Evolutionary conservation across 2,797 vertebrate species (phyloP).

Genomic region (Mycteria americana): DNA sequence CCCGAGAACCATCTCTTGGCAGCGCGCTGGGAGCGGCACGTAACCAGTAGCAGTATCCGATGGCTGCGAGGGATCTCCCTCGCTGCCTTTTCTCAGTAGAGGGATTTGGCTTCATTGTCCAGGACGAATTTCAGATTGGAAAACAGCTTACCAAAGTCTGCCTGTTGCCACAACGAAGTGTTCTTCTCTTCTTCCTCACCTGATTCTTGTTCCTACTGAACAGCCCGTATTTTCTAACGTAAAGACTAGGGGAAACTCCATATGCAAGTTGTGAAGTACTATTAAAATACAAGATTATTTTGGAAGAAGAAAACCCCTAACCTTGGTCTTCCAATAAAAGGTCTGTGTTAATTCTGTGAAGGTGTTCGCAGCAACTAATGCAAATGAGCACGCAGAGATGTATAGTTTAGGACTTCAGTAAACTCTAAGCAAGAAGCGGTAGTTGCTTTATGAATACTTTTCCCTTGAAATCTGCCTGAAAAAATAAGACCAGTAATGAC

Average conservation of each 20-base stretch:
- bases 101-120: not conserved
- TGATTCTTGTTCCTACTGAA: not conserved
- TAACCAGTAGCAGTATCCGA: not conserved
- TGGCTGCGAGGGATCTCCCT: not conserved
- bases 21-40: fast-evolving
- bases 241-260: not conserved
- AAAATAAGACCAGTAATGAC: not conserved
- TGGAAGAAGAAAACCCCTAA: not conserved
- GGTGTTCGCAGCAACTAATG: not conserved
- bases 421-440: not conserved
- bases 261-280: not conserved
- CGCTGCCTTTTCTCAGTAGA: not conserved
- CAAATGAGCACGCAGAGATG: fast-evolving
- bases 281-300: not conserved
- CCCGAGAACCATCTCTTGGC: not conserved
- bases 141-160: not conserved
- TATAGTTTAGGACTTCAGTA: not conserved
- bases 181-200: not conserved
- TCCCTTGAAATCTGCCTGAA: not conserved
- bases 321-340: not conserved
- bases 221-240: not conserved
- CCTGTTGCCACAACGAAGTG: not conserved
- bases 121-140: not conserved
- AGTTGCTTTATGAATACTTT: not conserved
- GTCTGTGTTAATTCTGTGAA: not conserved